Conservation (phyloP, 1,140 invertebrate species). For the Neotoxoptera formosana region DNA sequence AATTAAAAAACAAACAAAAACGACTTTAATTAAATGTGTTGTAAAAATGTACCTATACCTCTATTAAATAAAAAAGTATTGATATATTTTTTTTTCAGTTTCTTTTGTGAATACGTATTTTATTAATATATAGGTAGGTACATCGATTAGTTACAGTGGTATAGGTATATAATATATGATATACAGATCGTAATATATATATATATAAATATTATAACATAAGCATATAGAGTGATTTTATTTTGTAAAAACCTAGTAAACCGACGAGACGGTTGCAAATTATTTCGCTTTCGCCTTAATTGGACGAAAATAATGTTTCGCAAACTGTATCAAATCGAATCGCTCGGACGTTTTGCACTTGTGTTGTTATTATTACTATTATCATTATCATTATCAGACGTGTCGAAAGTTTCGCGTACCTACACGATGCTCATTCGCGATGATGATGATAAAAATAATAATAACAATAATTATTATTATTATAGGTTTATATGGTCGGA, state of each 20-base stretch:
- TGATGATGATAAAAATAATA: neutral
- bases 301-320: constrained; percentile 37
- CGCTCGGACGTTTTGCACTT: constrained; percentile 9
- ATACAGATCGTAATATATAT: neutral
- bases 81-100: too few species aligned
- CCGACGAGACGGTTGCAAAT: constrained; percentile 1
- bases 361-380: neutral
- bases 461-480: neutral
- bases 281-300: constrained; percentile 51
- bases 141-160: neutral
- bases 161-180: neutral
- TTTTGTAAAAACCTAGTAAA: constrained; percentile 33
- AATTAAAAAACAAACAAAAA: too few species aligned
- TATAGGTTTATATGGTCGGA: neutral
- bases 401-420: constrained; percentile 4
- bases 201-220: neutral
- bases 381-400: neutral
- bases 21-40: too few species aligned
- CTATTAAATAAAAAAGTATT: too few species aligned
- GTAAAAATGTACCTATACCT: too few species aligned
- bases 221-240: neutral
- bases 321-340: constrained; percentile 45
- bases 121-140: neutral
- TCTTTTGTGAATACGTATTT: too few species aligned
- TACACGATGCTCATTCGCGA: neutral